Evolutionary conservation across 2,797 vertebrate genomes (phyloP).

Genomic region (Numenius phaeopus): DNA sequence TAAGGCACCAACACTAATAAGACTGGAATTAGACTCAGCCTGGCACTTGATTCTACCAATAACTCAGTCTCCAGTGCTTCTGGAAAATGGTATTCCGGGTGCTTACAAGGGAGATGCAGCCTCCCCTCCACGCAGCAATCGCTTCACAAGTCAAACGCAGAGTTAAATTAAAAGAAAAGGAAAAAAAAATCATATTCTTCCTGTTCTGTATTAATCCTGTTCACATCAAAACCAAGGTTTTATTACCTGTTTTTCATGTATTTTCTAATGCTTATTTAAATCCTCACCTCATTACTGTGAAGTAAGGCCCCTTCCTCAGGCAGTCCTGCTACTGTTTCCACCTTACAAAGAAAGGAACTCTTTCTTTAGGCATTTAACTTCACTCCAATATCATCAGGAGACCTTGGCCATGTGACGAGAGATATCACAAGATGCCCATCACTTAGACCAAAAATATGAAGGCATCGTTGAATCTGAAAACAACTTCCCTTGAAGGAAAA

Average conservation of each 20-base stretch:
- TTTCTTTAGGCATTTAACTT: background rate
- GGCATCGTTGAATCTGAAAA: background rate
- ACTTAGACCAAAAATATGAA: background rate
- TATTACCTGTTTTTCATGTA: background rate
- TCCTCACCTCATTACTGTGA: background rate
- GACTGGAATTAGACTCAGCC: background rate
- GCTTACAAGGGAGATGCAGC: background rate
- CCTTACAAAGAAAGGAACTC: background rate
- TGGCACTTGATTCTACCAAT: background rate
- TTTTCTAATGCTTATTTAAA: background rate
- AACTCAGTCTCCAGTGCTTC: background rate
- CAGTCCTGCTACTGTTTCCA: background rate
- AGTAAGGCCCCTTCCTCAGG: background rate
- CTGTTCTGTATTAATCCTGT: background rate
- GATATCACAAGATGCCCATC: background rate
- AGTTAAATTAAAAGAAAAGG: background rate
- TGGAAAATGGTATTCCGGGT: background rate
- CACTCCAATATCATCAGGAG: background rate
- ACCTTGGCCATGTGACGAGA: background rate
- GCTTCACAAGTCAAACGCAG: background rate
- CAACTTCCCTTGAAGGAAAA: background rate
- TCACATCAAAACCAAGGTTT: background rate
- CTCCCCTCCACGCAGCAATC: background rate
- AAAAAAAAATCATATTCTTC: background rate
- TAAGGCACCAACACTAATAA: background rate